Base-by-base conservation (phyloP, 1,140 invertebrate genomes). In the Drosophila ananassae region DNA sequence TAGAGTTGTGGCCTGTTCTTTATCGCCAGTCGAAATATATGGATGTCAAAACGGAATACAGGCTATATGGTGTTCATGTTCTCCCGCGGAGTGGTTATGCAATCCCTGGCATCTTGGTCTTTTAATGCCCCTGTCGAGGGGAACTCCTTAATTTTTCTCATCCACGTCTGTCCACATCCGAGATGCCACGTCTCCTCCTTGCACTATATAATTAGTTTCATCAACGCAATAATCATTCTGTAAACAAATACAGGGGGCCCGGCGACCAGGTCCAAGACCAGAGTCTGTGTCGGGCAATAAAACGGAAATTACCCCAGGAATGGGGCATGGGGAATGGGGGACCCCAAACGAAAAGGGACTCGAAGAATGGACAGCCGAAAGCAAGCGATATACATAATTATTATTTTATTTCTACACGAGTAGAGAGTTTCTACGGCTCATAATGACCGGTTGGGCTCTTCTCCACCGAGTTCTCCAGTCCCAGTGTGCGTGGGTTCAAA, bases 171-270 rank as follows among this genome's bases (percentile, higher is more conserved):
- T 17, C 17, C 17, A 17, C 17, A 17, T 48, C 52, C 50, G 48
- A 48, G 48, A 37, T 39, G 28, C 52, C 48, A 53, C 69, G 57
- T 79, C 69, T 61, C 37, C 73, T 62, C 48, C 34, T 50, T 82
- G 76, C 72, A 89, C 83, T 64, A 87, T 89, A 82, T 89, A 89
- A 90, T 89, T 89, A 89, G 85, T 74, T 87, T 74, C 85, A 90
- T 90, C 85, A 85, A 62, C 81, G 78, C 87, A 89, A 89, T 76
- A 89, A 89, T 89, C 84, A 89, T 87, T 75, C 74, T 55, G 78
- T 79, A 89, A 89, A 76, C 71, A 84, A 84, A 80, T 71, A 58
- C 69, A 61, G 10, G 59, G 32, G 46, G 32, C 25, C 59, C 60
- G 28, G 55, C 64, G 25, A 28, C 32, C 32, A 32, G 32, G 10